Conservation (phyloP, 2,888 invertebrate species). For the Tupiocoris notatus region DNA sequence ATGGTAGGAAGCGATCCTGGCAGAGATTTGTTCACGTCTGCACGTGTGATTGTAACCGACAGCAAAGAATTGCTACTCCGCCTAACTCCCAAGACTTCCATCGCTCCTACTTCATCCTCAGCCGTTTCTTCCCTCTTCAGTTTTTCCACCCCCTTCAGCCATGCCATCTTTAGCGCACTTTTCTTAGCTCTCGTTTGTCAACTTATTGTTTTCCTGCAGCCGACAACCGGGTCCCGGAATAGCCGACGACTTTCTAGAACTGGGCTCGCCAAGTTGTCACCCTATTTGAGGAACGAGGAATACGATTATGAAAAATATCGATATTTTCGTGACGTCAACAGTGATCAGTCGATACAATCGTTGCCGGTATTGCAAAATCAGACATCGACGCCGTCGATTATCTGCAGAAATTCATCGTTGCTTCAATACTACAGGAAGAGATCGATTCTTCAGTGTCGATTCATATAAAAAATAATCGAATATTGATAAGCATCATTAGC, state of each 20-base stretch:
- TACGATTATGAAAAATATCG: too few relatives aligned
- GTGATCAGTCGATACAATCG: too few relatives aligned
- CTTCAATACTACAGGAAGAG: too few relatives aligned
- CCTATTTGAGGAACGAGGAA: too few relatives aligned
- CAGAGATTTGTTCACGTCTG: slow-evolving; percentile 42
- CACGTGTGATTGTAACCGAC: slow-evolving; percentile 43
- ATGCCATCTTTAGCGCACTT: not conserved
- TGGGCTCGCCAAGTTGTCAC: too few relatives aligned
- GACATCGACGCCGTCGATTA: too few relatives aligned
- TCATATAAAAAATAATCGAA: too few relatives aligned
- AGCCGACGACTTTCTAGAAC: slow-evolving; percentile 8
- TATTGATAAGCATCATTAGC: too few relatives aligned
- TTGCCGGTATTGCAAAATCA: too few relatives aligned
- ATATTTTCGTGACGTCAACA: too few relatives aligned
- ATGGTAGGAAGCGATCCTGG: slow-evolving; percentile 30
- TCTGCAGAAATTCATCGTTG: too few relatives aligned
- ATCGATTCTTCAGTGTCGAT: too few relatives aligned
- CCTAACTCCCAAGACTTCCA: not conserved
- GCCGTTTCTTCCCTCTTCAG: not conserved
- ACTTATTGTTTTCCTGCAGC: slow-evolving; percentile 43
- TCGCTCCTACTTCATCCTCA: not conserved
- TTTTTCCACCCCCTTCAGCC: not conserved
- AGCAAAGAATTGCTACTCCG: slow-evolving; percentile 33
- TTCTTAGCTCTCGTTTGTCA: slow-evolving; percentile 39
- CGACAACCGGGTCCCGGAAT: slow-evolving; percentile 18